Evolutionary conservation across 2,888 invertebrate species (phyloP).

Genomic region (Lamellibrachia columna): DNA sequence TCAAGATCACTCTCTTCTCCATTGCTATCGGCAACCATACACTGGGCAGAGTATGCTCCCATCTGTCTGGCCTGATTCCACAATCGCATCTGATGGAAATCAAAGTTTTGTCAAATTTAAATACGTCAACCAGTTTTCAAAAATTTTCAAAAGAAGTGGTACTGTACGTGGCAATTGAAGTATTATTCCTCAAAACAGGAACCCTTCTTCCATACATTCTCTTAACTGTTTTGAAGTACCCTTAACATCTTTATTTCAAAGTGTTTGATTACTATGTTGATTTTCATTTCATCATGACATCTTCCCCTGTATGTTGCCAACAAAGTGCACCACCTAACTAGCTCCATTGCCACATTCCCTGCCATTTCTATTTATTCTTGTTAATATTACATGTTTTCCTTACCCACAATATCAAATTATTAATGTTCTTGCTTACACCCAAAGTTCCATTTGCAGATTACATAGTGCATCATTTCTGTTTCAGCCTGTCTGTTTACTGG

Average conservation of each 20-base stretch:
- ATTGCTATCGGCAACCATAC: slow-evolving; percentile 73
- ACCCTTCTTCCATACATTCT: too few relatives aligned
- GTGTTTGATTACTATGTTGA: too few relatives aligned
- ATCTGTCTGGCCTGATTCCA: slow-evolving; percentile 99
- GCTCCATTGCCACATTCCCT: too few relatives aligned
- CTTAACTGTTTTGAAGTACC: too few relatives aligned
- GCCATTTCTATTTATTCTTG: neutral
- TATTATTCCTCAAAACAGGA: too few relatives aligned
- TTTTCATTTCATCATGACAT: too few relatives aligned
- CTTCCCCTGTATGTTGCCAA: too few relatives aligned
- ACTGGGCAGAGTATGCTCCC: slow-evolving; percentile 92
- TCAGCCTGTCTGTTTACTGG: neutral
- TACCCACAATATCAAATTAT: neutral
- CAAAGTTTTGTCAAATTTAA: neutral
- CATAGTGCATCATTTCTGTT: neutral
- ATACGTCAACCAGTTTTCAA: neutral
- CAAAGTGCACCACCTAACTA: too few relatives aligned
- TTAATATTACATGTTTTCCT: neutral
- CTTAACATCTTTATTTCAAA: too few relatives aligned
- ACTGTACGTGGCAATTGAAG: too few relatives aligned
- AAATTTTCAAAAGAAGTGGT: neutral
- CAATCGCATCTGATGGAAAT: slow-evolving; percentile 78
- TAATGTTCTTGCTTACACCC: neutral
- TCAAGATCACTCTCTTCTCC: slow-evolving; percentile 70
- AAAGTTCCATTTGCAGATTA: neutral